These are phyloP conservation scores for Pseudochirops cupreus DNA, from an alignment of 2,797 vertebrate species.

Conservation along the genomic window DNA sequence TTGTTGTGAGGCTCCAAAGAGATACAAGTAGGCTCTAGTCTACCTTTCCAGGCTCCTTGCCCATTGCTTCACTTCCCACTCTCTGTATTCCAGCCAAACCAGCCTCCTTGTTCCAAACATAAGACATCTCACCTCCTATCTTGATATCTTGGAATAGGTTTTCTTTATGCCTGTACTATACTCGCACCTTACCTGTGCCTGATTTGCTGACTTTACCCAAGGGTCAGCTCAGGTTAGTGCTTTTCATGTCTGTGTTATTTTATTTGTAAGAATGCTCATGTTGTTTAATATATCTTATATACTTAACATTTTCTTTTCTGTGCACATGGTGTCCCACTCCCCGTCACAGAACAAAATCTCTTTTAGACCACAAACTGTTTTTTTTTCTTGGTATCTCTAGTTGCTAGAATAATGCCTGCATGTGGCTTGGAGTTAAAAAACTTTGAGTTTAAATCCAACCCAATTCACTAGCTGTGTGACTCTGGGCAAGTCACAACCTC, in stretches of 20 bases:
- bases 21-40: neutral
- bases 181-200: neutral
- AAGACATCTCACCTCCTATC: neutral
- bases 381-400: neutral
- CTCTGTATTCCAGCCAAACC: neutral
- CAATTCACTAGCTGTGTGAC: neutral
- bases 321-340: neutral
- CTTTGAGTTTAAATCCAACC: neutral
- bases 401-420: neutral
- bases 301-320: neutral
- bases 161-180: neutral
- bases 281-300: neutral
- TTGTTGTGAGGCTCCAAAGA: neutral
- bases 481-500: neutral
- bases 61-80: neutral
- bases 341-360: neutral
- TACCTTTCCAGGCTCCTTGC: neutral
- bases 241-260: neutral
- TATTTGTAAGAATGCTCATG: neutral
- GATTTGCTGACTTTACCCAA: neutral
- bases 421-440: neutral
- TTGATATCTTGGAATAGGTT: neutral
- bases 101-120: neutral
- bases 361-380: neutral
- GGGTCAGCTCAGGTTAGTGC: neutral